Evolutionary conservation across 2,888 invertebrate species (phyloP), one percentile per base, ranked within the genome.

Genomic region (Stenotaenia linearis): DNA sequence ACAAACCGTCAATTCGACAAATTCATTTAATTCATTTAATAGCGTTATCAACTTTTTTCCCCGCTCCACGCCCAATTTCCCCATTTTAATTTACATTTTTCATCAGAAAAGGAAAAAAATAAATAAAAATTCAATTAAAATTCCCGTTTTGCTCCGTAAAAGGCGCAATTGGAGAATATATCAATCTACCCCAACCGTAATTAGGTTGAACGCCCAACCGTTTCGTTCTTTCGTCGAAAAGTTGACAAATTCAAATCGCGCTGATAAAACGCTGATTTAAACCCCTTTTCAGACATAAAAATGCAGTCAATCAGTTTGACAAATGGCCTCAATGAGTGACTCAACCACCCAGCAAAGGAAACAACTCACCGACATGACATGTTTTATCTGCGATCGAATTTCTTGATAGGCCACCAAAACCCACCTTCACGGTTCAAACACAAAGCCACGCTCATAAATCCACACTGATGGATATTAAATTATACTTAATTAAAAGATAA

Each of bases 281-380:
- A 69, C 25, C 69, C n/a, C 69, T 69, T 69, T 69, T n/a, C 69
- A 69, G 69, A 69, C 69, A 69, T 69, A 69, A 69, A 69, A 69
- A 69, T 69, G 69, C 69, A 69, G 69, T 69, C 69, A 69, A 69
- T 69, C 69, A 69, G 69, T 69, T 69, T 69, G 69, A 69, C 69
- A 69, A 69, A 69, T 69, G 69, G 69, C 69, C 69, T 28, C 69
- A 28, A 69, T 69, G 69, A 69, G 69, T 69, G 69, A 69, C 69
- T 69, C 69, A 69, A 69, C 69, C 69, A 69, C 69, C 69, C 69
- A 69, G 25, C 69, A 69, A 25, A 69, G 69, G 69, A 69, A 69
- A 28, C 69, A 28, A n/a, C 69, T 69, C 69, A 25, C 69, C 69
- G 28, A 69, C 69, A 10, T 69, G 69, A 69, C 69, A 69, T 69